phyloP scores from a whole-genome alignment of 2,113 vertebrate genomes.

The Felis catus region F.catus_Fca126_mat1.0 CM031428.1:8057501-8058000 shows the following conservation, averaged over 20 bases:
- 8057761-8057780: not conserved
- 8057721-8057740: not conserved
- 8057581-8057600: not conserved
- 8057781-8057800: not conserved
- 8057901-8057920: not conserved
- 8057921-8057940: not conserved
- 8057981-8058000: not conserved
- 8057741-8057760: not conserved
- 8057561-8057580: not conserved
- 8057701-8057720: not conserved
- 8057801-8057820: not conserved
- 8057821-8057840: not conserved
- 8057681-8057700: not conserved
- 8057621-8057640: too few species aligned
- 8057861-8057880: not conserved
- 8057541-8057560: accelerated
- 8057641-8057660: not conserved
- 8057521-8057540: not conserved
- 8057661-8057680: not conserved
- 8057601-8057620: not conserved
- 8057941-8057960: not conserved
- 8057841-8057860: not conserved
- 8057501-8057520: not conserved
- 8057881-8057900: not conserved
- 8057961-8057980: not conserved